Percentiles rank a stretch among this genome's conserved stretches.
Evolutionary conservation across 2,113 vertebrate species (phyloP).

Genomic region (Dipodomys spectabilis): DNA sequence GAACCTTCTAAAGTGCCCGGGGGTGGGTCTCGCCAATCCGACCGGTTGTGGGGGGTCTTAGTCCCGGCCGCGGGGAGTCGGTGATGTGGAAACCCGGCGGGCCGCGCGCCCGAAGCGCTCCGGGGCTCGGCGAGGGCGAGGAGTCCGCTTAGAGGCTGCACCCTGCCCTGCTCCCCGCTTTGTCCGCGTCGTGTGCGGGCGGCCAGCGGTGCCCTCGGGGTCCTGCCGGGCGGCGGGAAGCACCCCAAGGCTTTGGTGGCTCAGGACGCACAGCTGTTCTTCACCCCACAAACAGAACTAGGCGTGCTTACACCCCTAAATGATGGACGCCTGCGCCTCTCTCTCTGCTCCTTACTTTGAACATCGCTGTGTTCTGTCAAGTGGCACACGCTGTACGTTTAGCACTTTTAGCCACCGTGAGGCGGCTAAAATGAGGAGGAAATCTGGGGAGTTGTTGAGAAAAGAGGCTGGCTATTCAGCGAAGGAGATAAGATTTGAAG

Average conservation of each 20-base stretch:
- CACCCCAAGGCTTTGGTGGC: background rate
- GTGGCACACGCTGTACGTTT: background rate
- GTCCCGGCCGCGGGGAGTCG: no score
- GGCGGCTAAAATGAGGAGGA: no score
- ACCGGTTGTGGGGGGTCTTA: no score
- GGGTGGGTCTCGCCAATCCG: no score
- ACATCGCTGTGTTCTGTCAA: background rate
- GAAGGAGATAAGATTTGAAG: background rate
- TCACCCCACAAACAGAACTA: slow-evolving; percentile 28
- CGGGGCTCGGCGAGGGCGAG: no score
- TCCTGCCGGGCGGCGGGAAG: background rate
- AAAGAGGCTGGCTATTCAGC: background rate
- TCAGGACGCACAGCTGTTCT: slow-evolving; percentile 14
- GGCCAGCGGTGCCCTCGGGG: no score
- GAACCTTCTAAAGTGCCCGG: no score
- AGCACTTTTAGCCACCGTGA: background rate
- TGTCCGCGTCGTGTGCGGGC: no score
- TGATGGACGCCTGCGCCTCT: background rate
- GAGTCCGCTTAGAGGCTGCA: no score
- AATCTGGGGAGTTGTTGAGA: background rate
- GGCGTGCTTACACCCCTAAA: background rate
- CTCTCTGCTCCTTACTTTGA: background rate
- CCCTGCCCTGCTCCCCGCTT: no score
- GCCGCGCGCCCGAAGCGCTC: no score
- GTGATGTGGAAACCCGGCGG: no score